These are phyloP conservation scores for Torymus tubicola DNA, from an alignment of 2,888 invertebrate species.

Conservation along the genomic window DNA sequence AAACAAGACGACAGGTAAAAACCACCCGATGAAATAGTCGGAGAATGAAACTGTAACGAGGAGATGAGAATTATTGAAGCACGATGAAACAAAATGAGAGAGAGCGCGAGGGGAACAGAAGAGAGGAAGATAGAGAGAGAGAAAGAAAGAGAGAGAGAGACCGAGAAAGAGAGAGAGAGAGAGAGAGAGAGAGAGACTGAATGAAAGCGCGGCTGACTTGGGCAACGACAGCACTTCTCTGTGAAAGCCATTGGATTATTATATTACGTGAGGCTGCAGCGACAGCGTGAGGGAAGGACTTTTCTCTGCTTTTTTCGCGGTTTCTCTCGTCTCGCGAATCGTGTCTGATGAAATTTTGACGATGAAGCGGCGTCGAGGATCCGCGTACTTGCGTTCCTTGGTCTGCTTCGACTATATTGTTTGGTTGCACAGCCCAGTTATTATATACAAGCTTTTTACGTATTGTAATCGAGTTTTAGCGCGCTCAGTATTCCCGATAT, in stretches of 20 bases:
- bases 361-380: too few species aligned
- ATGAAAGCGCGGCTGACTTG: conserved; percentile 61
- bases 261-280: conserved; percentile 59
- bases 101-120: conserved; percentile 48
- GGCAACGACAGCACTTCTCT: conserved; percentile 64
- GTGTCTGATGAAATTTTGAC: too few species aligned
- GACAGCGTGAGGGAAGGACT: conserved; percentile 46
- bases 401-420: too few species aligned
- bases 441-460: too few species aligned
- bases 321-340: neutral
- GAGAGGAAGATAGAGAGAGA: conserved; percentile 30
- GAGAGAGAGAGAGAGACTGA: conserved; percentile 55
- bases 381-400: too few species aligned
- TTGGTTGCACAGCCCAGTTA: too few species aligned
- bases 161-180: conserved; percentile 44
- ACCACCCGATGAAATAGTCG: neutral
- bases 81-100: conserved; percentile 21
- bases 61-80: conserved; percentile 24
- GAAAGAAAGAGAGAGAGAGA: conserved; percentile 57
- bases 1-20: neutral
- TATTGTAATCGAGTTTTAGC: too few species aligned
- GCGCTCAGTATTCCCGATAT: too few species aligned
- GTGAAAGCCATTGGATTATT: conserved; percentile 64
- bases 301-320: conserved; percentile 43
- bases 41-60: conserved; percentile 34